Evolutionary conservation across 2,797 vertebrate species (phyloP).

Genomic region (Gallinago stenura): DNA sequence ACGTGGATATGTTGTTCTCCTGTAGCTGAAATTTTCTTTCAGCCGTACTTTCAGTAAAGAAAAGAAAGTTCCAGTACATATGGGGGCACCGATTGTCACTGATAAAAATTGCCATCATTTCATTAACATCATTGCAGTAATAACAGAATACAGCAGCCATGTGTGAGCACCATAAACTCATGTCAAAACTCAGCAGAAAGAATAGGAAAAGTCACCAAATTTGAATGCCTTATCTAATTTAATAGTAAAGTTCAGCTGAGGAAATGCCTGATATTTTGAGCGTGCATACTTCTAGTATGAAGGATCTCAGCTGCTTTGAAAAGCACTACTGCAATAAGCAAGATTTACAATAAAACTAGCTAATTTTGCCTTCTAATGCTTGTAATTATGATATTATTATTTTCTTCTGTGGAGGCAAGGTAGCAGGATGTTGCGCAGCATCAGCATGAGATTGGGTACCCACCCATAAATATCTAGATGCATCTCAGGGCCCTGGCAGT

Average conservation of each 20-base stretch:
- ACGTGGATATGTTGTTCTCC: not conserved
- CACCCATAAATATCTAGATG: accelerated
- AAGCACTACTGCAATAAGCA: not conserved
- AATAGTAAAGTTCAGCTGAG: not conserved
- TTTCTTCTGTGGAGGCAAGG: not conserved
- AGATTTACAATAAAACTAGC: not conserved
- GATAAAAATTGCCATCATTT: not conserved
- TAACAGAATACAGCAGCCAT: not conserved
- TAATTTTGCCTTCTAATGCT: not conserved
- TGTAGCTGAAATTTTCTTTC: slow-evolving; percentile 18
- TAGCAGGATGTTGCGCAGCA: not conserved
- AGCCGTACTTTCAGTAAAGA: not conserved
- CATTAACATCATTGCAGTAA: not conserved
- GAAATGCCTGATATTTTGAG: not conserved
- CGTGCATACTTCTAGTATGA: not conserved
- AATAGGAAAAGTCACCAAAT: not conserved
- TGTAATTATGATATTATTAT: not conserved
- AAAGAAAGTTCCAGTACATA: slow-evolving; percentile 3
- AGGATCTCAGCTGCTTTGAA: not conserved
- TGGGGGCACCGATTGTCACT: not conserved
- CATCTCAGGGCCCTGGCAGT: not conserved
- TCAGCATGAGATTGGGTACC: not conserved
- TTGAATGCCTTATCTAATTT: not conserved
- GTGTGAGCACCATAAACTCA: not conserved
- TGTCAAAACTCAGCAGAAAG: not conserved